Percentiles rank a stretch among this genome's conserved stretches.
Evolutionary conservation across 2,797 vertebrate genomes (phyloP).

Genomic region (Poecile montanus): DNA sequence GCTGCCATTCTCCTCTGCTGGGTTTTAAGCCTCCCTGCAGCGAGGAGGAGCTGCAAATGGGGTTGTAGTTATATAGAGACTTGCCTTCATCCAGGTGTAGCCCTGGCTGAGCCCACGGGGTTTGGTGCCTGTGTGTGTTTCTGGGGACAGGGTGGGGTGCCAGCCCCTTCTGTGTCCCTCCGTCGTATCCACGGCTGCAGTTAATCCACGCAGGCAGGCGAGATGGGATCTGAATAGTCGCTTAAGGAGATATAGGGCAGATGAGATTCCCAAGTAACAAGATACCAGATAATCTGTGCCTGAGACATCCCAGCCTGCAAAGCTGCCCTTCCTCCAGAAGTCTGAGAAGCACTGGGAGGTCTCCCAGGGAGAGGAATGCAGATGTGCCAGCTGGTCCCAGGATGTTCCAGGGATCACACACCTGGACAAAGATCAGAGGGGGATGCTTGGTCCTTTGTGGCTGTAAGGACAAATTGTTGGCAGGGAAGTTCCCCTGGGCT

Average conservation of each 20-base stretch:
- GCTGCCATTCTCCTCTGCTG: background rate
- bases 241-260: background rate
- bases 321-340: background rate
- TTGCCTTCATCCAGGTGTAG: background rate
- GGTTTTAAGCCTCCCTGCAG: background rate
- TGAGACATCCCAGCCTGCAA: background rate
- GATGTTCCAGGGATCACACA: background rate
- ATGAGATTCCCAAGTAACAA: background rate
- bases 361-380: background rate
- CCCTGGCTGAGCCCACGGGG: background rate
- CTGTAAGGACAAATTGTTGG: background rate
- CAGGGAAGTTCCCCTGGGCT: background rate
- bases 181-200: rapidly evolving
- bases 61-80: background rate
- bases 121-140: too few relatives aligned
- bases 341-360: background rate
- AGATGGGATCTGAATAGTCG: background rate
- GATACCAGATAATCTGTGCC: background rate
- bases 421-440: rapidly evolving
- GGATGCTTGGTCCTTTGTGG: rapidly evolving
- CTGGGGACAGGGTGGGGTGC: background rate
- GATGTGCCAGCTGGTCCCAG: background rate
- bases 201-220: background rate
- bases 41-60: background rate
- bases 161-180: background rate